Evolutionary conservation across 2,888 invertebrate species (phyloP), one percentile per base, ranked within the genome.

Genomic region (Spodoptera exigua): DNA sequence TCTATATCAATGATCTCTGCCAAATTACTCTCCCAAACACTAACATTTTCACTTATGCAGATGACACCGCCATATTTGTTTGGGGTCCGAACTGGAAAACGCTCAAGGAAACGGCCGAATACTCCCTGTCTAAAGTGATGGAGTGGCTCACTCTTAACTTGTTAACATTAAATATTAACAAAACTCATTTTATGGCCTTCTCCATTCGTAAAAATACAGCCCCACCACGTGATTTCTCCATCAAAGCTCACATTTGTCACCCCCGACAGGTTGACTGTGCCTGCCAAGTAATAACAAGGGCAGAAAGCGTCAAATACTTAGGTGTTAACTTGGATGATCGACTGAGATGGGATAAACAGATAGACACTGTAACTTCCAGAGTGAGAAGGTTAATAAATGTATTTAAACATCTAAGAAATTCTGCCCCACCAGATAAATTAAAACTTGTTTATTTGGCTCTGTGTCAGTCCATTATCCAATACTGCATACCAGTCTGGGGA

Each of bases 291-390:
- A 43, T 43, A n/a, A 21, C 21, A 21, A 43, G 9, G 21, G 41
- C 41, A 4, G 21, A 43, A 21, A 12, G 41, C n/a, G 41, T 43
- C 4, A 43, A 43, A n/a, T 43, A 43, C 21, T 21, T 43, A 12
- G 41, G 41, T 18, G 41, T 43, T 18, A 18, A 43, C 21, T 21
- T 43, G 3, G 41, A 43, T n/a, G 41, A 43, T 43, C 21, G 41
- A n/a, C 21, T 43, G 21, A 43, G 18, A 43, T 43, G 41, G 41
- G 41, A 43, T 2, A 43, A 43, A 43, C 41, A 43, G 3, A 12
- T 43, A n/a, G 41, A 43, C n/a, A 43, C 41, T n/a, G 3, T 43
- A 21, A 12, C 41, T 7, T 21, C 18, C 21, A 21, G 41, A 21
- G 21, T 5, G 21, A 18, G 18, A 21, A 18, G 41, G 12, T 21